Percentiles rank a stretch among this genome's conserved stretches.
Conservation (phyloP, 1,140 invertebrate genomes). For the Drosophila azteca region DNA sequence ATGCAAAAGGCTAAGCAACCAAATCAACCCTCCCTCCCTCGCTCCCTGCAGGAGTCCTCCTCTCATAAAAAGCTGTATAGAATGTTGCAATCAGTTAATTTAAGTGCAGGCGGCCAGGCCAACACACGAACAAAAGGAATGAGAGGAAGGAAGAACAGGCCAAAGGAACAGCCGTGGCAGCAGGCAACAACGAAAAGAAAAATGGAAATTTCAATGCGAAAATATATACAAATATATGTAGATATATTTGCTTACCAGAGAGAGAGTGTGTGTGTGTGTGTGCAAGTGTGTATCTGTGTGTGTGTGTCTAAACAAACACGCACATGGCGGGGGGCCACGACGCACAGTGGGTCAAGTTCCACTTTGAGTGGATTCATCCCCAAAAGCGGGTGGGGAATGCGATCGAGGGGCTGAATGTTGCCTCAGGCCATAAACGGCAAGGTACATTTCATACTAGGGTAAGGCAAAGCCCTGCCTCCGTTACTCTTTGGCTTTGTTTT, state of each 20-base stretch:
- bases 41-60: not conserved
- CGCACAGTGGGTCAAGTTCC: conserved; percentile 53
- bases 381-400: conserved; percentile 1
- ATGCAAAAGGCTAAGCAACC: conserved; percentile 53
- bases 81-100: conserved; percentile 82
- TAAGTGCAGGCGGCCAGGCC: conserved; percentile 73
- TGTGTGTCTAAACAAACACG: conserved; percentile 74
- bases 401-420: no score
- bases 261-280: no score
- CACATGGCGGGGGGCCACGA: conserved; percentile 35
- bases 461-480: no score
- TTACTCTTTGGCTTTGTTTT: no score
- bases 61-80: conserved; percentile 76
- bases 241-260: conserved; percentile 6
- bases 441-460: no score
- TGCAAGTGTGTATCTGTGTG: not conserved
- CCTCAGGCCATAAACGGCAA: no score
- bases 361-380: conserved; percentile 42
- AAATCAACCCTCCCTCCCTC: not conserved
- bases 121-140: conserved; percentile 44
- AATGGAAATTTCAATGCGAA: conserved; percentile 78
- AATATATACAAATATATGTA: conserved; percentile 43
- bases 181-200: conserved; percentile 44
- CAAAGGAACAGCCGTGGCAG: conserved; percentile 25
- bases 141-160: conserved; percentile 7